These are phyloP conservation scores for Phrynocephalus vlangalii DNA, from an alignment of 2,797 vertebrate species.

Conservation along the genomic window DNA sequence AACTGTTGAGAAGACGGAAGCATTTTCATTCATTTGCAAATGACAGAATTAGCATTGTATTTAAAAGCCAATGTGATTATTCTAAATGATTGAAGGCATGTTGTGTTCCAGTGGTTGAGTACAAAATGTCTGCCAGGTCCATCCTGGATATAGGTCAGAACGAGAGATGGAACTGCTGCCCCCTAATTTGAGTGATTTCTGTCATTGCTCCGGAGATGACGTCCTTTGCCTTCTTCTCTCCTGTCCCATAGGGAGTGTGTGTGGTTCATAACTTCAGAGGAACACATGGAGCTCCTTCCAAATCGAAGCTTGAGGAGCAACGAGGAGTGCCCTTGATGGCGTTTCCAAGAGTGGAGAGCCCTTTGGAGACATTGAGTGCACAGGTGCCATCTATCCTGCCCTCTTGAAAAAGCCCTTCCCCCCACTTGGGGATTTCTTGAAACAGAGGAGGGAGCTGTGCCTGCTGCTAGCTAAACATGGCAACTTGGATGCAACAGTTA, in stretches of 20 bases:
- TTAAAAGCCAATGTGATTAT: not conserved
- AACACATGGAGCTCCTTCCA: conserved; percentile 83
- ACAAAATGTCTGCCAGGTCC: not conserved
- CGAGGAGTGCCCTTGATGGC: conserved; percentile 94
- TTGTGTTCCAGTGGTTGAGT: not conserved
- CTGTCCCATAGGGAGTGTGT: conserved; percentile 87
- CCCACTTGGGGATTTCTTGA: not conserved
- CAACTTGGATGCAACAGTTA: not conserved
- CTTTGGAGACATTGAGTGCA: conserved; percentile 96
- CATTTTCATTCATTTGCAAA: not conserved
- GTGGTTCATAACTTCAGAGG: conserved; percentile 99
- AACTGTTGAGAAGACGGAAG: no score
- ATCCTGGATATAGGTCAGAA: not conserved
- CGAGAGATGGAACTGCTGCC: not conserved
- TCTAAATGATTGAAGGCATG: not conserved
- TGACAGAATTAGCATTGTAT: not conserved
- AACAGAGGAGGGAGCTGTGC: not conserved
- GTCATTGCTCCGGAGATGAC: not conserved
- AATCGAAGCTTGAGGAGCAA: conserved; percentile 93
- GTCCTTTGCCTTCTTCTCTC: conserved; percentile 22
- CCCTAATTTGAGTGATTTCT: not conserved
- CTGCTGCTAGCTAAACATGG: not conserved
- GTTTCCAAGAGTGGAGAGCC: conserved; percentile 97
- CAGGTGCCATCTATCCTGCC: conserved; percentile 83
- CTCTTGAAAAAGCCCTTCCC: not conserved